phyloP scores from a whole-genome alignment of 2,888 invertebrate species.

The Noctua janthe region DNA sequence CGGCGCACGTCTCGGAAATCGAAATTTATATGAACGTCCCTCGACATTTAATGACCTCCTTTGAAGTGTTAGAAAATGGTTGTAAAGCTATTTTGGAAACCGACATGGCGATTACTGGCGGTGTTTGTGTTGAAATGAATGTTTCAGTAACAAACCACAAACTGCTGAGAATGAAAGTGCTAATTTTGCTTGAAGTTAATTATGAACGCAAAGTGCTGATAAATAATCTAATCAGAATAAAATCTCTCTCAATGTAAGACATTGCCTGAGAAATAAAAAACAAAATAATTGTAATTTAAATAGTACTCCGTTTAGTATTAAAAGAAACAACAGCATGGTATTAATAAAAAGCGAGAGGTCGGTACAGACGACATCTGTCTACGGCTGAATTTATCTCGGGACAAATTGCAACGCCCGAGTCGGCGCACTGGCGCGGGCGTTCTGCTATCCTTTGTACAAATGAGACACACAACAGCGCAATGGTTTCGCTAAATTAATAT shows the following conservation, averaged over 20 bases:
- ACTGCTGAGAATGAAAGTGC: constrained; percentile 70
- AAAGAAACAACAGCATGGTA: constrained; percentile 53
- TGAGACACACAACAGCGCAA: constrained; percentile 84
- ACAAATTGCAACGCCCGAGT: constrained; percentile 85
- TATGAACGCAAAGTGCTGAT: constrained; percentile 8
- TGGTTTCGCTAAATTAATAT: constrained; percentile 83
- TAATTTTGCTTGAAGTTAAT: constrained; percentile 49
- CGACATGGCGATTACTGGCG: constrained; percentile 72
- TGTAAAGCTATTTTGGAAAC: constrained; percentile 82
- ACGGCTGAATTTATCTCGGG: constrained; percentile 86
- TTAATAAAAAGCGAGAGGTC: constrained; percentile 76
- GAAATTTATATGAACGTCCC: constrained; percentile 79
- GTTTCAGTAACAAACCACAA: constrained; percentile 81
- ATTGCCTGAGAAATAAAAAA: not conserved
- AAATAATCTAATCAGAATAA: not conserved
- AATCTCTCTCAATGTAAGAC: not conserved
- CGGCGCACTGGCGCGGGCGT: constrained; percentile 68
- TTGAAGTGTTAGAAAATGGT: constrained; percentile 87
- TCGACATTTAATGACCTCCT: constrained; percentile 85
- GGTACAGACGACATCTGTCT: constrained; percentile 85
- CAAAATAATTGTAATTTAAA: constrained; percentile 21
- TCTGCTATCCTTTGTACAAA: constrained; percentile 81
- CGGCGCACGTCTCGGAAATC: constrained; percentile 75
- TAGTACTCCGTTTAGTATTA: constrained; percentile 45
- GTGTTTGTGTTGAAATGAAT: constrained; percentile 73